phyloP scores from a whole-genome alignment of 2,113 vertebrate genomes.

The Rhineura floridana region DNA sequence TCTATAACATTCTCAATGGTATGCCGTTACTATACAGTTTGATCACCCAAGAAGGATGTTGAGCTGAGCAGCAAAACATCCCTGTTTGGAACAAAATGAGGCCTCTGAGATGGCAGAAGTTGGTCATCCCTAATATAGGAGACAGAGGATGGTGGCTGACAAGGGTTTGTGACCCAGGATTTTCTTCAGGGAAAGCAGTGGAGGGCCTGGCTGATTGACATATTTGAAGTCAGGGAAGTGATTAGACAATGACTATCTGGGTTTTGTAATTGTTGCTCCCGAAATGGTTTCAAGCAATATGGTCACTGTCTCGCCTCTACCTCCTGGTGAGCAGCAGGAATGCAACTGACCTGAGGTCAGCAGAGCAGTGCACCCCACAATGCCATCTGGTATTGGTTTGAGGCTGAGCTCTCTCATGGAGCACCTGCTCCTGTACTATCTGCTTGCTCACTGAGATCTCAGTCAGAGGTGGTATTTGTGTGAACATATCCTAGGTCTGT shows the following conservation, averaged over 20 bases:
- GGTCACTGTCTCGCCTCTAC: no score
- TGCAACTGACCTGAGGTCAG: no score
- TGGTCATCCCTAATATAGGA: neutral
- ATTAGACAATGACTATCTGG: neutral
- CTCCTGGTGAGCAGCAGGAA: no score
- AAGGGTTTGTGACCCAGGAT: neutral
- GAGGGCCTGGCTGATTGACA: neutral
- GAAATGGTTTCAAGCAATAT: no score
- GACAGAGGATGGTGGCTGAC: neutral
- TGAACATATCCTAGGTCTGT: no score
- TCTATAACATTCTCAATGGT: neutral
- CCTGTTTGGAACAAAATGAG: neutral
- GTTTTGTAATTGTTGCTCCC: neutral
- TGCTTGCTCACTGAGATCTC: no score
- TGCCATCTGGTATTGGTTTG: no score
- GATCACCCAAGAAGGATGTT: neutral
- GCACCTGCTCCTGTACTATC: no score
- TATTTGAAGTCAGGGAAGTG: neutral
- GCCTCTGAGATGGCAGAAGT: neutral
- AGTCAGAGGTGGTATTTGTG: no score
- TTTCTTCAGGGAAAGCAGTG: neutral
- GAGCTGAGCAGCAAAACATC: neutral
- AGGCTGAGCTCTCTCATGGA: no score
- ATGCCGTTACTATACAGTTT: neutral
- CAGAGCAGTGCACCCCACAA: no score